These are phyloP conservation scores for Cyclina sinensis DNA, from an alignment of 1,140 invertebrate species.

Conservation along the genomic window DNA sequence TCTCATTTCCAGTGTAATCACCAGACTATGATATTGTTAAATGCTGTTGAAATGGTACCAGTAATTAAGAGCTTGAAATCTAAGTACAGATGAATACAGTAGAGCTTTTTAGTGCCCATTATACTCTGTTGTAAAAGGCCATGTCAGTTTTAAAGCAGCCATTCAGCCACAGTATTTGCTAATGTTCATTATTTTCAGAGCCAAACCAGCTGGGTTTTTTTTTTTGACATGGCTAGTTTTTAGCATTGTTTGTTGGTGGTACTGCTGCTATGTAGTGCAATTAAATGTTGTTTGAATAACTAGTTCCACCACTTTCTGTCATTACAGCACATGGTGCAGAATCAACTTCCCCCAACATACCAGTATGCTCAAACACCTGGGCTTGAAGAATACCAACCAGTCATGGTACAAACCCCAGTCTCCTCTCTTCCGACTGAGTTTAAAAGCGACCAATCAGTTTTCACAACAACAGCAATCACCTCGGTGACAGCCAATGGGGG, in stretches of 20 bases:
- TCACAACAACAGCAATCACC: conserved; percentile 85
- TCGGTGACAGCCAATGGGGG: conserved; percentile 86
- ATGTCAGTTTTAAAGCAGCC: conserved; percentile 48
- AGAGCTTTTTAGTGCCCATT: no score
- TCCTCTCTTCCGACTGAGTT: conserved; percentile 81
- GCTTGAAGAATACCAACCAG: conserved; percentile 82
- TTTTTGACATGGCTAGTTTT: no score
- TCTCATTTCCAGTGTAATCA: no score
- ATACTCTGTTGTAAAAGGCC: conserved; percentile 33
- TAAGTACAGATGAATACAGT: no score
- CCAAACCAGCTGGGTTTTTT: background rate
- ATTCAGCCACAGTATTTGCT: background rate
- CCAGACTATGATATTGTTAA: no score
- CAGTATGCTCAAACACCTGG: conserved; percentile 90
- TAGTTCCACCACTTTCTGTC: conserved; percentile 26
- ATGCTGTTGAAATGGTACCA: no score
- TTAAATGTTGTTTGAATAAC: background rate
- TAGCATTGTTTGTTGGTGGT: no score
- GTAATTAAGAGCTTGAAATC: no score
- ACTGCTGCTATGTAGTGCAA: background rate
- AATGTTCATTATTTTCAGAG: conserved; percentile 10
- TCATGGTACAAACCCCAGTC: conserved; percentile 78
- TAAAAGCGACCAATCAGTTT: conserved; percentile 86
- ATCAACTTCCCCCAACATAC: conserved; percentile 94
- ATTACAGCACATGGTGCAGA: conserved; percentile 97